Percentiles rank a stretch among this genome's conserved stretches.
Evolutionary conservation across 1,140 invertebrate genomes (phyloP).

Genomic region (Platyscapa corneri): DNA sequence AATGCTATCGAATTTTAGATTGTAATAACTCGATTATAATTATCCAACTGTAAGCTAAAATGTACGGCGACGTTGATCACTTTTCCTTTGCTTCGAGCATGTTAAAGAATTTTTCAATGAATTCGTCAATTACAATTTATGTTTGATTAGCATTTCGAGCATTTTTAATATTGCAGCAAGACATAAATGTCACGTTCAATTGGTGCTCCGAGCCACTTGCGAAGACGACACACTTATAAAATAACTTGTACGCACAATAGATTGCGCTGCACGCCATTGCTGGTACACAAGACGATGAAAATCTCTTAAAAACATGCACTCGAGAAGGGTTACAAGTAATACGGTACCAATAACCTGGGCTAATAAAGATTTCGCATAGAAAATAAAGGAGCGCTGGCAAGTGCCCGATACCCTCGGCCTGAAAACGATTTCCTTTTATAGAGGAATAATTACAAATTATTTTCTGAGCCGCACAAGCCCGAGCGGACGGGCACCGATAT

Average conservation of each 20-base stretch:
- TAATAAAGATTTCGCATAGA: background rate
- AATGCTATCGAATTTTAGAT: background rate
- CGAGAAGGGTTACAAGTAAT: background rate
- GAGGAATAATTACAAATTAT: background rate
- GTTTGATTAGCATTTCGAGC: background rate
- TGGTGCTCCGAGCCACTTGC: background rate
- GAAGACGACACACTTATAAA: background rate
- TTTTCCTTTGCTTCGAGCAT: background rate
- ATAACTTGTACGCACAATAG: background rate
- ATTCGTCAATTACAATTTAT: background rate
- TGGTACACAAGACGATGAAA: background rate
- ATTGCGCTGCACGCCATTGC: background rate
- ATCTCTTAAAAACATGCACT: too few species aligned
- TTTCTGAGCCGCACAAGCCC: background rate
- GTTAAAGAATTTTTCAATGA: background rate
- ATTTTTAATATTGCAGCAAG: background rate
- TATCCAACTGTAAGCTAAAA: background rate
- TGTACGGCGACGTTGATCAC: too few species aligned
- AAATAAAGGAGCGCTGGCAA: background rate
- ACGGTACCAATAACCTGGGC: background rate
- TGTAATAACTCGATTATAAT: background rate
- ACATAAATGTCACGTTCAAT: background rate
- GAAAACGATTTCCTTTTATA: background rate
- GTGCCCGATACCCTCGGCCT: too few species aligned
- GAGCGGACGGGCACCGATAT: background rate